Evolutionary conservation across 2,113 vertebrate species (phyloP), one percentile per base, ranked within the genome.

Genomic region (Seriola rivoliana): DNA sequence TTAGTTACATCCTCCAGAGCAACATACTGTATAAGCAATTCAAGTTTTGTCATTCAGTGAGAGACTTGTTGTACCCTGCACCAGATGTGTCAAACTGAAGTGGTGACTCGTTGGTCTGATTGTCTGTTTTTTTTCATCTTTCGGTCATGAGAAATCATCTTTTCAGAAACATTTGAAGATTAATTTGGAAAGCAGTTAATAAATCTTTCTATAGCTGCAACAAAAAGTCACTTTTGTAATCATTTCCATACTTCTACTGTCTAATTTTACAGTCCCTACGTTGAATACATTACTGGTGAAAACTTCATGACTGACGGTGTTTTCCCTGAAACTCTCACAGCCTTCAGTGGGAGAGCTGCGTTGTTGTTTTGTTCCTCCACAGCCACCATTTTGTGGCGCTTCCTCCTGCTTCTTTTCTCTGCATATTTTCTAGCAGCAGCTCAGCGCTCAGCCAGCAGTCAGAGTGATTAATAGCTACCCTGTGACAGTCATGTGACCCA

Each of bases 401-500:
- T 72, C 62, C 42, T 65, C 10, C 50, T 60, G 52, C 62, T 48
- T 68, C 48, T 38, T 68, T 64, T 48, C 23, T 55, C 16, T 54
- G 32, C 57, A 74, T 44, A 19, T 54, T 72, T 58, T 70, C 36
- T 21, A n/a, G 54, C 36, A 57, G 9, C 46, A 57, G 16, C 40
- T 70, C 17, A 58, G 50, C 16, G 6, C 11, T 34, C 1, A 60
- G 64, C n/a, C 67, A 80, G 69, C 8, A 1, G 42, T 74, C 76
- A 64, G 19, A 46, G 50, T 91, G 85, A 93, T 90, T 91, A 89
- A 92, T 81, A 40, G 73, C 73, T 14, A 73, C 88, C 85, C 86
- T 85, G 85, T 91, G 93, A 90, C 46, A 60, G 62, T 82, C 87
- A 92, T 82, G 84, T 91, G 90, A 92, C 75, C 50, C 36, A 29